Base-by-base conservation (phyloP, 2,797 vertebrate species). In the Molossus molossus region DNA sequence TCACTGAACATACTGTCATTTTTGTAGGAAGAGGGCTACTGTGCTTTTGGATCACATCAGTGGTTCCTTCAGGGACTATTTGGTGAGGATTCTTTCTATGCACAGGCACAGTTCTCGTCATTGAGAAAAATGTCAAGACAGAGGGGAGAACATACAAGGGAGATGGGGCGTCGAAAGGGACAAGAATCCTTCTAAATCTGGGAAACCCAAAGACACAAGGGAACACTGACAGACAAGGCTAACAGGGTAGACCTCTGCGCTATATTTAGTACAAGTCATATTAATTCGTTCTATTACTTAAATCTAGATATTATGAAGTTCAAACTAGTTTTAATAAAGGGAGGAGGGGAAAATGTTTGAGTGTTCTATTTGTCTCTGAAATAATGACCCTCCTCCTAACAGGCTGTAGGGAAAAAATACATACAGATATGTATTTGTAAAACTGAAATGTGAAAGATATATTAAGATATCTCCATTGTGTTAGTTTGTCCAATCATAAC, bases 311-410 rank as follows among this genome's bases (percentile, higher is more conserved):
- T 69, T 67, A 79, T 3, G 9, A 90, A 83, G 50, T 72, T 87
- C 40, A 94, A 87, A 87, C 6, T 48, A 50, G 6, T 62, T 60
- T 76, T 94, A 14, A 87, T 79, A 92, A 76, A 73, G 15, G 9
- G 79, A 15, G 11, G 8, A 48, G 45, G 25, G 13, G 12, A 53
- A 48, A 90, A 62, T 67, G 5, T 84, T 29, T 73, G 60, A 77
- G 33, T 64, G 85, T 50, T 72, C 11, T 77, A 85, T 50, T 50
- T 87, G 58, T 25, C 29, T 69, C 17, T 50, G 62, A 87, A 75
- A 55, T 33, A 76, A 92, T 69, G 85, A 87, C 23, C 2, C 18
- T 91, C 75, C 55, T 60, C 12, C 67, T 80, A 69, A 75, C 27
- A 76, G 17, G 14, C 25, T 55, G 27, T 6, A 87, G 27, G 27